Conservation (phyloP, 2,113 vertebrate genomes). For the Cyrtonyx montezumae region DNA sequence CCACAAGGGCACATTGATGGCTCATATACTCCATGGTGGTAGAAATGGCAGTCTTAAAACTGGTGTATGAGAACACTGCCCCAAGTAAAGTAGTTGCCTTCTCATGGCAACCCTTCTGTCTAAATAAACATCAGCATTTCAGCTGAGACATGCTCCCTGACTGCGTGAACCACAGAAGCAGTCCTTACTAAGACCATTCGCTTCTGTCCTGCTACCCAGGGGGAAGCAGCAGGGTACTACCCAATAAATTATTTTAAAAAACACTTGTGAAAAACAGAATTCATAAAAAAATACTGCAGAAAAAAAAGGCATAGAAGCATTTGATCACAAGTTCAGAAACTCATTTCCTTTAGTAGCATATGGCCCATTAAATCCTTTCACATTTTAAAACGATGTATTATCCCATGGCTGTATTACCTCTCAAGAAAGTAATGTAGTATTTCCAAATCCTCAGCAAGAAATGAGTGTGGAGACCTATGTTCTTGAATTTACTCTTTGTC, state of each 20-base stretch:
- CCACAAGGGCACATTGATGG: too few species aligned
- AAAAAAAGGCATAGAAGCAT: not conserved
- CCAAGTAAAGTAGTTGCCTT: not conserved
- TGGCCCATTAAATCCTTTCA: conserved; percentile 5
- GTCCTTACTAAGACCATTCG: not conserved
- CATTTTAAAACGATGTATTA: not conserved
- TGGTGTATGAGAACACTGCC: not conserved
- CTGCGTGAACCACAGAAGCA: not conserved
- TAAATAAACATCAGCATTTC: not conserved
- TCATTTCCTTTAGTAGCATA: not conserved
- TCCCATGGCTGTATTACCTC: not conserved
- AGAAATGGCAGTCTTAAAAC: not conserved
- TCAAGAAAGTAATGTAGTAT: conserved; percentile 6
- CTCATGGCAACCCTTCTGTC: not conserved
- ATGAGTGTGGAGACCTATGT: not conserved
- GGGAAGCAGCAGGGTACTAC: not conserved
- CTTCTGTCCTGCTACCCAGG: not conserved
- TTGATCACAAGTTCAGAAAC: not conserved
- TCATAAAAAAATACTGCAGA: not conserved
- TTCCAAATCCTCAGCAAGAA: not conserved
- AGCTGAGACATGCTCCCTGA: not conserved
- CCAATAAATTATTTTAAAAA: not conserved
- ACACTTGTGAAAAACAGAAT: not conserved
- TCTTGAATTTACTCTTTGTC: not conserved
- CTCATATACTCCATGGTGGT: not conserved